Conservation (phyloP, 1,140 invertebrate genomes). For the Hestina assimilis region DNA sequence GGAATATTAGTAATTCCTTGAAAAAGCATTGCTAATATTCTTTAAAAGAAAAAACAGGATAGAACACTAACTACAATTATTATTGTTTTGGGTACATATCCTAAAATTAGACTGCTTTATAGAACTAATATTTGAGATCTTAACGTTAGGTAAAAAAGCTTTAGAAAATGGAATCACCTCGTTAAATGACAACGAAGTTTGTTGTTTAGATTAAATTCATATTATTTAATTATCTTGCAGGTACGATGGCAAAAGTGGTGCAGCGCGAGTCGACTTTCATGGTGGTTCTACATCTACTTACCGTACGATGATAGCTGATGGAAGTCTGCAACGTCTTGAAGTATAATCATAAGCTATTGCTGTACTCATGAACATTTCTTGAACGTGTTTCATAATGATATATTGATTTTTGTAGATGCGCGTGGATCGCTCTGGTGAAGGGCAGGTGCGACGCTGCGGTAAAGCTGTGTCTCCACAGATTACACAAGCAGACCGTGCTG, state of each 20-base stretch:
- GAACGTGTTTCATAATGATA: neutral
- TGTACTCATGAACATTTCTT: neutral
- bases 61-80: too few relatives aligned
- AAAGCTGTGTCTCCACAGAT: constrained; percentile 17
- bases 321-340: constrained; percentile 36
- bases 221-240: constrained; percentile 25
- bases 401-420: constrained; percentile 23
- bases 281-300: constrained; percentile 46
- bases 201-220: neutral
- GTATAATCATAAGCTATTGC: constrained; percentile 18
- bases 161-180: too few relatives aligned
- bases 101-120: too few relatives aligned
- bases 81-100: too few relatives aligned
- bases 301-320: constrained; percentile 33
- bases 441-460: constrained; percentile 37
- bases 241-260: constrained; percentile 48
- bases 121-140: too few relatives aligned
- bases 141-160: too few relatives aligned
- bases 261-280: constrained; percentile 45
- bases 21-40: too few relatives aligned
- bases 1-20: too few relatives aligned
- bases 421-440: constrained; percentile 37
- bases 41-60: too few relatives aligned
- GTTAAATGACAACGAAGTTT: neutral
- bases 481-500: constrained; percentile 22